A percentile compares a stretch with the other conserved stretches of the same genome.
Conservation (phyloP, 2,113 vertebrate genomes). For the Sceloporus tristichus region DNA sequence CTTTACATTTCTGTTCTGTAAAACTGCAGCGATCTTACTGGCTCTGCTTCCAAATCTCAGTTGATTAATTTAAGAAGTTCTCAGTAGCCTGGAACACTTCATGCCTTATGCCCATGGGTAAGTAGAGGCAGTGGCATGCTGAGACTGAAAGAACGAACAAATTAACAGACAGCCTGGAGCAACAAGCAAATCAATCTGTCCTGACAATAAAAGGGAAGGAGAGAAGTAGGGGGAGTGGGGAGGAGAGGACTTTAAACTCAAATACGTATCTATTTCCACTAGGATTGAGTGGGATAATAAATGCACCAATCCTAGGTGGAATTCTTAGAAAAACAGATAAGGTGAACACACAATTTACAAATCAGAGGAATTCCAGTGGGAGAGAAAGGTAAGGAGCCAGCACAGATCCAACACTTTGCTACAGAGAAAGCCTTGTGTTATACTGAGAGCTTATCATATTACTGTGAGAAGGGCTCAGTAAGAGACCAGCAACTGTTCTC, state of each 20-base stretch:
- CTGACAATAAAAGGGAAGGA: constrained; percentile 62
- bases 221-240: constrained; percentile 25
- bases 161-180: constrained; percentile 57
- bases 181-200: constrained; percentile 65
- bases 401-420: constrained; percentile 56
- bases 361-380: constrained; percentile 55
- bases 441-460: constrained; percentile 60
- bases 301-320: constrained; percentile 64
- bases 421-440: constrained; percentile 50
- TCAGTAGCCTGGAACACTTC: constrained; percentile 56
- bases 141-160: constrained; percentile 57
- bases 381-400: constrained; percentile 56
- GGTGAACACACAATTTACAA: constrained; percentile 54
- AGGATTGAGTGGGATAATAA: constrained; percentile 61
- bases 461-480: constrained; percentile 60
- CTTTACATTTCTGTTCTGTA: constrained; percentile 44
- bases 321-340: constrained; percentile 66
- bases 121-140: constrained; percentile 44
- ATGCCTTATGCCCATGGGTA: constrained; percentile 55
- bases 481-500: constrained; percentile 57
- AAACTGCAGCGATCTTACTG: constrained; percentile 34
- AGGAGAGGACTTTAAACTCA: constrained; percentile 46
- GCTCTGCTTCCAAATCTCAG: constrained; percentile 54
- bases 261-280: constrained; percentile 61
- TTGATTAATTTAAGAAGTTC: constrained; percentile 66